phyloP scores from a whole-genome alignment of 2,113 vertebrate genomes.

The Mustela nigripes region DNA sequence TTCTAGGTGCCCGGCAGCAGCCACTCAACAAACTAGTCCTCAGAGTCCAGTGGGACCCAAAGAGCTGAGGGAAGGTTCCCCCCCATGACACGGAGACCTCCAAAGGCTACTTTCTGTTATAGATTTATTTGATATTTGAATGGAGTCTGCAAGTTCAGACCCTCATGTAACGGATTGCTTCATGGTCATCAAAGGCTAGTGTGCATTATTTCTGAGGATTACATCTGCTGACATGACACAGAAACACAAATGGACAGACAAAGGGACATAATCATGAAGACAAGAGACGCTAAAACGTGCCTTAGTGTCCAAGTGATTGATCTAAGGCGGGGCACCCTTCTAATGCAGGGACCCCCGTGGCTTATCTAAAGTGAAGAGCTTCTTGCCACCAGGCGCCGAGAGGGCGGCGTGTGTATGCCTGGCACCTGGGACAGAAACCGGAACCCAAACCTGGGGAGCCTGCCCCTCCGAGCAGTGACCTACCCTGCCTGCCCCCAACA shows the following conservation, averaged over 20 bases:
- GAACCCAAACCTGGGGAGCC: neutral
- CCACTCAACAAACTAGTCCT: neutral
- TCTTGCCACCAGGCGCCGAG: neutral
- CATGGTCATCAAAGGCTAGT: slow-evolving; percentile 80
- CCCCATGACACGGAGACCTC: neutral
- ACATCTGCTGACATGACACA: slow-evolving; percentile 75
- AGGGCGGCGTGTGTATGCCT: neutral
- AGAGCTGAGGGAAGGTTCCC: neutral
- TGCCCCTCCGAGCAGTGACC: neutral
- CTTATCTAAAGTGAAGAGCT: slow-evolving; percentile 47
- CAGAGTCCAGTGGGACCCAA: neutral
- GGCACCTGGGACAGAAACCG: slow-evolving; percentile 22
- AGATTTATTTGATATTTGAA: slow-evolving; percentile 89
- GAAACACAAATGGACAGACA: slow-evolving; percentile 70
- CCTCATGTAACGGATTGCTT: slow-evolving; percentile 83
- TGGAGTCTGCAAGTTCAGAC: slow-evolving; percentile 84
- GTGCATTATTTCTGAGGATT: slow-evolving; percentile 83
- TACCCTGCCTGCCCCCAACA: fast-evolving
- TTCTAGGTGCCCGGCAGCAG: neutral
- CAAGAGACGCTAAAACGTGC: slow-evolving; percentile 80
- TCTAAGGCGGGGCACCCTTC: slow-evolving; percentile 53
- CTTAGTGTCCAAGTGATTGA: slow-evolving; percentile 79
- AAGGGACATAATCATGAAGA: slow-evolving; percentile 55
- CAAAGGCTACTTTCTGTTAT: slow-evolving; percentile 58
- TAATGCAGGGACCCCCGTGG: slow-evolving; percentile 21